Evolutionary conservation across 2,888 invertebrate genomes (phyloP).

Genomic region (Orgyia antiqua): DNA sequence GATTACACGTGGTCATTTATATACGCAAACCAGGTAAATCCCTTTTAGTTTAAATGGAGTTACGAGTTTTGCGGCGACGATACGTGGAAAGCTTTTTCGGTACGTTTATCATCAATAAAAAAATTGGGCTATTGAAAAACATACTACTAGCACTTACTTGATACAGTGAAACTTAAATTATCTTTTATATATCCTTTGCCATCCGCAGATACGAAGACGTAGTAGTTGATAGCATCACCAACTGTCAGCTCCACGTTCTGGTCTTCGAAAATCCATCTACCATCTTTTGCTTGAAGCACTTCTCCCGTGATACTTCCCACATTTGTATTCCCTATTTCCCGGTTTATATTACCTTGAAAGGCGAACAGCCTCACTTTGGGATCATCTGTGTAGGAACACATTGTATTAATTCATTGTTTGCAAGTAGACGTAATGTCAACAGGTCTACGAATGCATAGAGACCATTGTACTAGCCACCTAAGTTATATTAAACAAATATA

Average conservation of each 20-base stretch:
- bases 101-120: too few relatives aligned
- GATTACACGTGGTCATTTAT: too few relatives aligned
- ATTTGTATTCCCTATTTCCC: constrained; percentile 58
- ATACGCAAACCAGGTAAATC: too few relatives aligned
- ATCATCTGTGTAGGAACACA: constrained; percentile 71
- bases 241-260: constrained; percentile 52
- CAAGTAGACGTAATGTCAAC: too few relatives aligned
- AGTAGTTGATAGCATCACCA: constrained; percentile 79
- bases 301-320: constrained; percentile 76
- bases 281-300: constrained; percentile 50
- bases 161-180: constrained; percentile 51
- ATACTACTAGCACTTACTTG: constrained; percentile 50
- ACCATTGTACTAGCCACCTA: too few relatives aligned
- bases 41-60: too few relatives aligned
- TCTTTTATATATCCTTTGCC: constrained; percentile 63
- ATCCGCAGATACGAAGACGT: constrained; percentile 77
- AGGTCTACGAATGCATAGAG: too few relatives aligned
- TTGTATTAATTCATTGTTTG: too few relatives aligned
- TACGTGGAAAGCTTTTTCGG: too few relatives aligned
- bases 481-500: too few relatives aligned
- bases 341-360: constrained; percentile 82
- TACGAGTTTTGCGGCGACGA: too few relatives aligned
- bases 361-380: constrained; percentile 75
- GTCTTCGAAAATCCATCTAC: constrained; percentile 75
- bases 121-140: too few relatives aligned